Base-by-base conservation (phyloP, 1,140 invertebrate species). In the Pseudomyrmex sp. region DNA sequence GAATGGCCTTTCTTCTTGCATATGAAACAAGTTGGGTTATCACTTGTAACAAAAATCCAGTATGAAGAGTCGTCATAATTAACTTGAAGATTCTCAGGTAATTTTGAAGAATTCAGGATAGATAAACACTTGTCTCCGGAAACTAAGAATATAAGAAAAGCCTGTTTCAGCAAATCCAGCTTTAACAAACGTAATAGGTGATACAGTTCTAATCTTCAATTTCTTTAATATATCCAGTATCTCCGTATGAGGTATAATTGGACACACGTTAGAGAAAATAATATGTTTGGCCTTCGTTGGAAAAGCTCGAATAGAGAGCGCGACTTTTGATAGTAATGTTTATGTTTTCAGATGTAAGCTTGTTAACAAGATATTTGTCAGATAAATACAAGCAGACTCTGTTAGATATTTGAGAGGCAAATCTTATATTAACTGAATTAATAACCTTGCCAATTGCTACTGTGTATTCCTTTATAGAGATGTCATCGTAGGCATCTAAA, bases 191-290 rank as follows among this genome's bases (percentile, higher is more conserved):
- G 70, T 46, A 2, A 83, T 46, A 8, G 13, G 1, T 1, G 52
- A 83, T 48, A 18, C 4, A 20, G 15, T 58, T 15, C 23, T 56
- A 1, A 83, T 12, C 0, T 15, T 2, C 1, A 66, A 0, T 7
- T 23, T 46, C 5, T 15, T 56, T 0, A 82, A 26, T 2, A n/a
- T 65, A 2, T 66, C 15, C 52, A 73, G 61, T 0, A 74, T 54
- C 1, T 8, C 8, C 1, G 2, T 2, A 44, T 80, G 52, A n/a
- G 66, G 66, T 15, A 80, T 69, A 44, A 12, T 58, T 5, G 58
- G 54, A 35, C 46, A 52, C 2, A 74, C 35, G 48, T 82, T 82
- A 20, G 50, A 82, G 0, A 73, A 12, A 2, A 82, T 63, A 9
- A 73, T 5, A 2, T 61, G 15, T 66, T 82, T 48, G 52, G 10